Base-by-base conservation (phyloP, 1,140 invertebrate species). In the Aporrectodea caliginosa region DNA sequence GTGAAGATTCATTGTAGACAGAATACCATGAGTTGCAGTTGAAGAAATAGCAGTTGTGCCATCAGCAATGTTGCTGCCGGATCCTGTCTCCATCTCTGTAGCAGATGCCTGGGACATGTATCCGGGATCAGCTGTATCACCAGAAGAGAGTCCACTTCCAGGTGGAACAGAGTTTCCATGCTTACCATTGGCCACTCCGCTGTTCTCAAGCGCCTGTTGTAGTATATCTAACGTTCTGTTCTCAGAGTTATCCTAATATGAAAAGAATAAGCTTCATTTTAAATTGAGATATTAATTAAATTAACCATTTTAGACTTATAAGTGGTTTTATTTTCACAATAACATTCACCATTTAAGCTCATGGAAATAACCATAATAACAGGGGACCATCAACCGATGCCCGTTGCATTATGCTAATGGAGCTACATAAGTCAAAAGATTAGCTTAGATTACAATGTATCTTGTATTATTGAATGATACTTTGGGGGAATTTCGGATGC, bases 121-220 rank as follows among this genome's bases (percentile, higher is more conserved):
- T 16, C 34, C 34, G 73, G 34, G 73, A 27, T 34, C 73, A n/a
- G 73, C 16, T 2, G 33, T 34, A 14, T 30, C 29, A 34, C 16
- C 33, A 12, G 73, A 75, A 16, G 34, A 34, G 16, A 75, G 16
- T 12, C 29, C 73, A 32, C 73, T 75, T 1, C 14, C 33, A 22
- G 43, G 43, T 6, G 22, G 6, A 6, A 58, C 43, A 12, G 43
- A 58, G 35, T 79, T 81, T 79, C 69, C 29, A 30, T 82, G 82
- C 22, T 82, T 82, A n/a, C 75, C 82, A 29, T 83, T 84, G 1
- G 88, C 84, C 16, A 91, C 83, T 6, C 90, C 91, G 85, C 90
- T 91, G 78, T 90, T 91, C 80, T 90, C 89, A 34, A 92, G 81
- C 0, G 91, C 91, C 85, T 91, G 90, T 80, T 91, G 90, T 1